Conservation (phyloP, 2,113 vertebrate species). For the Trichomycterus rosablanca region DNA sequence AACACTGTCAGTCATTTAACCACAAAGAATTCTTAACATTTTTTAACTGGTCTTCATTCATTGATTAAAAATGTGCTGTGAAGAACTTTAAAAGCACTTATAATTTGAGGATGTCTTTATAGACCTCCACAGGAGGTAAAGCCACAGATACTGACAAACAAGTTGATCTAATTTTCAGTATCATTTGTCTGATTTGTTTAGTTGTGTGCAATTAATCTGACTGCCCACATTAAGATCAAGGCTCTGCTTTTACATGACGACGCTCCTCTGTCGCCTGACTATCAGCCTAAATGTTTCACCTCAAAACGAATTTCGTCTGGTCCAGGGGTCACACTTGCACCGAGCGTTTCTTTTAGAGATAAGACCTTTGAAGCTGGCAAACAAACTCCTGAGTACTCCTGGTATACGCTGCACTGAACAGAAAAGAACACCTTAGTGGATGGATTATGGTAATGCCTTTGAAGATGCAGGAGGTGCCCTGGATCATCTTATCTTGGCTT, state of each 20-base stretch:
- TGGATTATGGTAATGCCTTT: slow-evolving; percentile 12
- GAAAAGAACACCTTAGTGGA: background rate
- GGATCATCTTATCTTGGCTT: slow-evolving; percentile 4
- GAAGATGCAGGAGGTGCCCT: slow-evolving; percentile 14
- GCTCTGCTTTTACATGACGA: slow-evolving; percentile 1
- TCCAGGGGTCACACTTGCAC: slow-evolving; percentile 44
- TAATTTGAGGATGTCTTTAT: background rate
- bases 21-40: no score
- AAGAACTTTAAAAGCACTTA: no score
- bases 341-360: slow-evolving; percentile 22
- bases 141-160: background rate
- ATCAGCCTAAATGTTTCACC: slow-evolving; percentile 23
- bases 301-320: slow-evolving; percentile 38
- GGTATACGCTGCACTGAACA: slow-evolving; percentile 3
- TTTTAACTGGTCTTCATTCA: no score
- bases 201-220: slow-evolving; percentile 3
- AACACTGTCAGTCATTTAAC: no score
- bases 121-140: background rate
- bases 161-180: background rate
- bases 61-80: no score
- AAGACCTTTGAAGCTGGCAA: slow-evolving; percentile 14
- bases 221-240: slow-evolving; percentile 6
- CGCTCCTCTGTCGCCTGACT: background rate
- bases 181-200: background rate
- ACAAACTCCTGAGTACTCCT: slow-evolving; percentile 8